A percentile compares a stretch with the other conserved stretches of the same genome.
Evolutionary conservation across 2,113 vertebrate species (phyloP).

Genomic region (Argyrosomus japonicus): DNA sequence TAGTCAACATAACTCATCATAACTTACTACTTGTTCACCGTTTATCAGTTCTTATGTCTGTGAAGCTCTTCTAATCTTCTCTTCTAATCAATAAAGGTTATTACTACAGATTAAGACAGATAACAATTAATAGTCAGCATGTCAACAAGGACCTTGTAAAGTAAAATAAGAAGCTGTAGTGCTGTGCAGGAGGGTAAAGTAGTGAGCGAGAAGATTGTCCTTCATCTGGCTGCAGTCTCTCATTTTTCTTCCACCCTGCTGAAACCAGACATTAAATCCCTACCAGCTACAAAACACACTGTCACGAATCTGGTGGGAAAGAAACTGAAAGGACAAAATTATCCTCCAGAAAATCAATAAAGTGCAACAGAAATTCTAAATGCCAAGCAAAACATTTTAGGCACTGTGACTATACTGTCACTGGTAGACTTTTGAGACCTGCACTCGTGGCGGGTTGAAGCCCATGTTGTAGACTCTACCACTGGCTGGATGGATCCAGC

Average conservation of each 20-base stretch:
- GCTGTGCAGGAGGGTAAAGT: background rate
- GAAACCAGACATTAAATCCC: constrained; percentile 13
- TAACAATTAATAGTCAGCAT: background rate
- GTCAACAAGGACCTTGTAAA: background rate
- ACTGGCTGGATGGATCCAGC: constrained; percentile 92
- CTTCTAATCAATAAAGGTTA: no score
- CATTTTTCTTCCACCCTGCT: background rate
- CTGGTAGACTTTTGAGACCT: constrained; percentile 76
- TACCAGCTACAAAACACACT: background rate
- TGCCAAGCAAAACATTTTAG: background rate
- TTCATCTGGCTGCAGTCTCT: constrained; percentile 11
- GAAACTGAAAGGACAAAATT: background rate
- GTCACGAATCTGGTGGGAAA: background rate
- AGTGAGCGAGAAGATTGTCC: background rate
- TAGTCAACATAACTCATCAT: background rate
- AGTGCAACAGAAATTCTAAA: background rate
- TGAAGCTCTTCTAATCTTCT: no score
- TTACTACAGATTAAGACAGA: background rate
- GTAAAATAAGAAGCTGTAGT: background rate
- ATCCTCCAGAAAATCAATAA: background rate
- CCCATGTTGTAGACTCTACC: constrained; percentile 97
- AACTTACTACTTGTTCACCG: no score
- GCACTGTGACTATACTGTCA: background rate
- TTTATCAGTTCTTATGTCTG: background rate
- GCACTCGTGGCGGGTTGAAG: constrained; percentile 91